Evolutionary conservation across 2,113 vertebrate genomes (phyloP).

Genomic region (Calypte anna): DNA sequence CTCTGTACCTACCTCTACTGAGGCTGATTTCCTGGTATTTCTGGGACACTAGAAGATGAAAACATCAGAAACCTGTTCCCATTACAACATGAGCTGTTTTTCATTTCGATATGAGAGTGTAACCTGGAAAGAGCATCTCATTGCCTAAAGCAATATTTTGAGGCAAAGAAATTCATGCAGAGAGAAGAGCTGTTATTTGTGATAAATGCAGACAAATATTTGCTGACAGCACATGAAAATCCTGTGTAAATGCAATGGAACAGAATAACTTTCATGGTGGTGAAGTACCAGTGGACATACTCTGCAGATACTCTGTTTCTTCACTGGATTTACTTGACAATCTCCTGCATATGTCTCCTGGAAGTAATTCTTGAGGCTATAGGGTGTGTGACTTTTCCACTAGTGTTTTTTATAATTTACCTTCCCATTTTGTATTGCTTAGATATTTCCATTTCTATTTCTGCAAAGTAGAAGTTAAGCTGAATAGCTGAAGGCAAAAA

Average conservation of each 20-base stretch:
- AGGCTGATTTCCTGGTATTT: conserved; percentile 21
- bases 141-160: conserved; percentile 58
- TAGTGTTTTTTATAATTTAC: neutral
- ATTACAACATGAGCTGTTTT: conserved; percentile 39
- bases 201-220: neutral
- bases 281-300: neutral
- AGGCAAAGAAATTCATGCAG: conserved; percentile 13
- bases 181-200: neutral
- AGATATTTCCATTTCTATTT: neutral
- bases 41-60: conserved; percentile 28
- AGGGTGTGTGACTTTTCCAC: neutral
- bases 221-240: neutral
- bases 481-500: neutral
- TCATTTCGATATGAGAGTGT: neutral
- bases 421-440: neutral
- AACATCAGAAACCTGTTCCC: conserved; percentile 36
- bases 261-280: neutral
- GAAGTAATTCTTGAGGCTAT: neutral
- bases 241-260: neutral
- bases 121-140: conserved; percentile 29
- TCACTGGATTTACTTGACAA: neutral
- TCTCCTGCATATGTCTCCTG: neutral
- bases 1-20: neutral
- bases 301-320: neutral
- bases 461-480: neutral